Conservation (phyloP, 1,140 invertebrate genomes). For the Amyelois transitella region DNA sequence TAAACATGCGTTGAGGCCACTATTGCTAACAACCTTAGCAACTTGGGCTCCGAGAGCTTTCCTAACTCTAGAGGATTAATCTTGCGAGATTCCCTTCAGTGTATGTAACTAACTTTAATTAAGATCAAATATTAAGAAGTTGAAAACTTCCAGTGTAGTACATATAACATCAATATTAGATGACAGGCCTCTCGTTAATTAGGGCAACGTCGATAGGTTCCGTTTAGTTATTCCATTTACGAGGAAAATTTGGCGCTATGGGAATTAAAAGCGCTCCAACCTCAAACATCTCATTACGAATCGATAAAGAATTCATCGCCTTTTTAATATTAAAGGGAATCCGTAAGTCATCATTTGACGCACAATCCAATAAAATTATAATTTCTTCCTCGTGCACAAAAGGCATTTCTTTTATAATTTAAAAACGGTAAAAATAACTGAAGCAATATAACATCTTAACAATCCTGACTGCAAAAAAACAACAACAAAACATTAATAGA, state of each 20-base stretch:
- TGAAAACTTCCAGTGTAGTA: slow-evolving; percentile 9
- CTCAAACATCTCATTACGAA: not conserved
- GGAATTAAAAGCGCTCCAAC: not conserved
- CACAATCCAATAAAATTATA: too few relatives aligned
- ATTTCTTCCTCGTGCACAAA: too few relatives aligned
- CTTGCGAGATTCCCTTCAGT: slow-evolving; percentile 22
- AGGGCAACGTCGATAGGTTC: not conserved
- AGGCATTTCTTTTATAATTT: too few relatives aligned
- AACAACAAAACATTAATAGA: too few relatives aligned
- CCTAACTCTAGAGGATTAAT: slow-evolving; percentile 32
- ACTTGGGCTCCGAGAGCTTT: slow-evolving; percentile 32
- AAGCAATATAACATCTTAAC: too few relatives aligned
- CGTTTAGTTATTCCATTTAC: not conserved
- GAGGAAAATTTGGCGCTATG: not conserved
- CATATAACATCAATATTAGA: slow-evolving; percentile 14
- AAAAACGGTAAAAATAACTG: too few relatives aligned
- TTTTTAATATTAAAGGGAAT: not conserved
- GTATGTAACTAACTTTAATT: slow-evolving; percentile 32
- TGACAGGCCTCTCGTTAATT: not conserved
- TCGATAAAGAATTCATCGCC: not conserved
- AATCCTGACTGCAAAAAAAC: too few relatives aligned
- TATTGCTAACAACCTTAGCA: slow-evolving; percentile 45
- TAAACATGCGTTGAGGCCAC: slow-evolving; percentile 49
- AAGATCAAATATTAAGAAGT: slow-evolving; percentile 29
- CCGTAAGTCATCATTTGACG: not conserved